Base-by-base conservation (phyloP, 2,113 vertebrate genomes). In the Sphyrna mokarran region DNA sequence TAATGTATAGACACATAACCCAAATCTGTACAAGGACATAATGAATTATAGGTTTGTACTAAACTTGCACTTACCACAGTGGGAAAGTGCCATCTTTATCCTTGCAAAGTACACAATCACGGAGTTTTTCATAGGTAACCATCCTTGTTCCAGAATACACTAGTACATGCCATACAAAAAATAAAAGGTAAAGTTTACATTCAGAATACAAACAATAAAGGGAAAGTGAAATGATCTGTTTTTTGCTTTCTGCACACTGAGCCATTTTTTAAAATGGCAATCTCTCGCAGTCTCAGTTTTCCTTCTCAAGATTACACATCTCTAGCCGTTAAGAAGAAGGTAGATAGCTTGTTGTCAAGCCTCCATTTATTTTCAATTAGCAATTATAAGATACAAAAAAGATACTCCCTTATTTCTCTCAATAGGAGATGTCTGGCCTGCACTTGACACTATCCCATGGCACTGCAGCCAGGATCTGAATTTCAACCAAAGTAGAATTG, bases 71-170 rank as follows among this genome's bases (percentile, higher is more conserved):
- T 98, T 97, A 98, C 98, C 98, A 98, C 90, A 98, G 95, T 54
- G 98, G 97, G 97, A 98, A 98, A 96, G 96, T 97, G 78, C 97
- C 96, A 95, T 98, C 97, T 96, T 98, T 97, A 58, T 96, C 96
- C 96, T 97, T 98, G 96, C 97, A 97, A 95, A 98, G 97, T 22
- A 98, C 96, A 0, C 97, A 97, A 91, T 98, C 98, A n/a, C 98
- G 98, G 40, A 98, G 97, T 85, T 98, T 97, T 96, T 98, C 98
- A 0, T 98, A 98, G 0, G 96, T 97, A 76, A 98, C 97, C 98
- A 98, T 98, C 96, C 98, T 97, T 94, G 98, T 97, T 0, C 98
- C 98, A 0, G 98, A 98, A 96, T 98, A 98, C 68, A 98, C 98
- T 98, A 96, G 94, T 16, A 40, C 1, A 66, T 54, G 83, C 54